Evolutionary conservation across 37 sponge, comb jelly and placozoan species (phyloP).

Genomic region (Dysidea cf. avara): DNA sequence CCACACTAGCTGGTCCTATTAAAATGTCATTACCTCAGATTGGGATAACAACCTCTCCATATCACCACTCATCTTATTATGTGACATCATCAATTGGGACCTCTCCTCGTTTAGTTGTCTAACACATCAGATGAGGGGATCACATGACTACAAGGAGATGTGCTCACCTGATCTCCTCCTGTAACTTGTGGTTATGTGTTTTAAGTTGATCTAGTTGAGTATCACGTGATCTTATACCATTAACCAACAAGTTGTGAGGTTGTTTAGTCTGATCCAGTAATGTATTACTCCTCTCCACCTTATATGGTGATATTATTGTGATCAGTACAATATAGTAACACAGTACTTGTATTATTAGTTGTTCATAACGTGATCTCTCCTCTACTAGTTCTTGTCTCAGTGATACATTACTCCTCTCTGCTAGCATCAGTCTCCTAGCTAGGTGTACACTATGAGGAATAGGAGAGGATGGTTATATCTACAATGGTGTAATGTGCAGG

Average conservation of each 20-base stretch:
- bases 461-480: not conserved
- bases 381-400: slow-evolving; percentile 44
- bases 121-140: no score
- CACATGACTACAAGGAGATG: no score
- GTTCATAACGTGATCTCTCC: slow-evolving; percentile 2
- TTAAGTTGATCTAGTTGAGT: slow-evolving; percentile 11
- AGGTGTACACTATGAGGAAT: slow-evolving; percentile 66
- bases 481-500: no score
- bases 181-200: slow-evolving; percentile 4
- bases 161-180: slow-evolving; percentile 36
- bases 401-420: slow-evolving; percentile 57
- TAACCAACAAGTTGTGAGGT: slow-evolving; percentile 65
- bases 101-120: slow-evolving; percentile 28
- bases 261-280: slow-evolving; percentile 48
- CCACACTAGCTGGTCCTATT: no score
- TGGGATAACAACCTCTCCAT: slow-evolving; percentile 73
- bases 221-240: slow-evolving; percentile 49
- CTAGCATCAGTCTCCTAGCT: slow-evolving; percentile 68
- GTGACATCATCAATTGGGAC: slow-evolving; percentile 16
- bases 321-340: not conserved
- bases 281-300: slow-evolving; percentile 24
- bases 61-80: slow-evolving; percentile 64
- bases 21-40: slow-evolving; percentile 74
- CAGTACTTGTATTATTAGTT: slow-evolving; percentile 43
- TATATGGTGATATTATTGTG: not conserved